These are phyloP conservation scores for Eupithecia abbreviata DNA, from an alignment of 2,888 invertebrate species.

Conservation along the genomic window DNA sequence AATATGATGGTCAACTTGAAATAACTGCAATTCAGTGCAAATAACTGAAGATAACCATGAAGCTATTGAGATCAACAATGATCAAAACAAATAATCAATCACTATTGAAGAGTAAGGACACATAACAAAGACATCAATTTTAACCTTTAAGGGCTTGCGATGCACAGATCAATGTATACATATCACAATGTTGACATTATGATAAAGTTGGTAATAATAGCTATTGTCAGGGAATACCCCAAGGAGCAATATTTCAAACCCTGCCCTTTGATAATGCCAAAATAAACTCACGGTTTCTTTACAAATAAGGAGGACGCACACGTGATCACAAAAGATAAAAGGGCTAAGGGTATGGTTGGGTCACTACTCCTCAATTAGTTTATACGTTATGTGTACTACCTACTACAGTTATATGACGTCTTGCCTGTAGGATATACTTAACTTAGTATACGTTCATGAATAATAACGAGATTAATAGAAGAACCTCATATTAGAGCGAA, in stretches of 20 bases:
- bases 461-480: not conserved
- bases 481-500: not conserved
- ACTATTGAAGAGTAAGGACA: not conserved
- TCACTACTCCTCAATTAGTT: not conserved
- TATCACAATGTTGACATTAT: slow-evolving; percentile 49
- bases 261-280: slow-evolving; percentile 46
- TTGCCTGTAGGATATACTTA: not conserved
- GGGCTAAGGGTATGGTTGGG: not conserved
- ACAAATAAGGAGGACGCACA: not conserved
- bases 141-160: not conserved
- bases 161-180: slow-evolving; percentile 31
- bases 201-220: slow-evolving; percentile 36
- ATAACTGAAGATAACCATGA: not conserved
- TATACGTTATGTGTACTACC: fast-evolving
- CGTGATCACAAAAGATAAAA: not conserved
- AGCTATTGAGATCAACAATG: not conserved
- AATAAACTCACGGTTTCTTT: slow-evolving; percentile 35
- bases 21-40: not conserved
- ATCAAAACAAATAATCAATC: not conserved
- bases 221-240: slow-evolving; percentile 49
- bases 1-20: not conserved
- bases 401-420: not conserved
- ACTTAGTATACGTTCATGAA: not conserved
- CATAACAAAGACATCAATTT: not conserved
- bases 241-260: slow-evolving; percentile 48